Conservation (phyloP, 2,113 vertebrate genomes). For the Thinocorus orbignyianus region DNA sequence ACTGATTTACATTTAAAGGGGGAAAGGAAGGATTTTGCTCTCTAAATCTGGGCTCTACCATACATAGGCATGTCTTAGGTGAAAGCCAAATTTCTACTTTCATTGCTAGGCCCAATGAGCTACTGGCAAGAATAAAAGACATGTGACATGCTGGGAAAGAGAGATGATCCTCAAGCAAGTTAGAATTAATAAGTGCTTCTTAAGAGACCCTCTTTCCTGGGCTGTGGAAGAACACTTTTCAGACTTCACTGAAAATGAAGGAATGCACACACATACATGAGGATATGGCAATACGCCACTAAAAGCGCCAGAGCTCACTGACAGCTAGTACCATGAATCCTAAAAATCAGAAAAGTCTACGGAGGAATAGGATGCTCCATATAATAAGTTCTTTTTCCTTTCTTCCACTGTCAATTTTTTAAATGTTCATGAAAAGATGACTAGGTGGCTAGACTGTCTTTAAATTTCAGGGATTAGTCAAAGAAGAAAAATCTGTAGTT, state of each 20-base stretch:
- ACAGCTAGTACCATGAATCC: background rate
- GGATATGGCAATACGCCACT: background rate
- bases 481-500: background rate
- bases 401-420: background rate
- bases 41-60: background rate
- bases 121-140: background rate
- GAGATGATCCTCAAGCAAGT: background rate
- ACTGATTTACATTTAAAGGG: constrained; percentile 3
- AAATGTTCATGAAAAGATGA: background rate
- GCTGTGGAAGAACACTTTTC: background rate
- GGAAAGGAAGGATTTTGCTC: background rate
- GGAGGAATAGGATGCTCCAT: background rate
- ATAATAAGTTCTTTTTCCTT: background rate
- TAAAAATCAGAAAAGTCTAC: background rate
- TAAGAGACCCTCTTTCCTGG: background rate
- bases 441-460: background rate
- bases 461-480: background rate
- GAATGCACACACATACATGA: background rate
- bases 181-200: background rate
- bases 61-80: background rate
- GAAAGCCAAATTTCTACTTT: background rate
- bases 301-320: background rate
- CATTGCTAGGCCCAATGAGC: background rate
- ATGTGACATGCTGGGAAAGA: background rate
- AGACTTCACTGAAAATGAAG: background rate